Base-by-base conservation (phyloP, 2,888 invertebrate genomes). In the Aethes cnicana region DNA sequence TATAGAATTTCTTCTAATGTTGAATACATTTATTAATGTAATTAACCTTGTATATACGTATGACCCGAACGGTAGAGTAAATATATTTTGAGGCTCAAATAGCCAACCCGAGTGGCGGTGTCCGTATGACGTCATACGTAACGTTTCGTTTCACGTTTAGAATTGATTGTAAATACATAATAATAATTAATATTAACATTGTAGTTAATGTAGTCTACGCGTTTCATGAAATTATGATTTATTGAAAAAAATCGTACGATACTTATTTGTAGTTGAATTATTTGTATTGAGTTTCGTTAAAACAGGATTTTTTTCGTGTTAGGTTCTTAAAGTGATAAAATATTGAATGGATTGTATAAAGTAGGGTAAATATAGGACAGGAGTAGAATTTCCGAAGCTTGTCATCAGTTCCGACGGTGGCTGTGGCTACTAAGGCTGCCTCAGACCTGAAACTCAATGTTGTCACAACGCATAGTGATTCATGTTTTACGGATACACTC, bases 31-130 rank as follows among this genome's bases (percentile, higher is more conserved):
- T 74, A 74, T 74, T 74, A 66, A 72, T 84, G 81, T 85, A 84
- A 82, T 82, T 80, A 75, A 85, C 75, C 79, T 77, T 86, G 88
- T 88, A 88, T 74, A 87, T 86, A 88, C 87, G 88, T 88, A 86
- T 85, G 87, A 81, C 86, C 70, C 71, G 79, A 74, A 71, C 69
- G 74, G 74, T 81, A 78, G 75, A 63, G 67, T 75, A 72, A 73
- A 71, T 81, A 78, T 82, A 80, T 83, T 78, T 82, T 81, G 81
- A 65, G 81, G 81, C 80, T 78, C 74, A 71, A 74, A 56, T 68
- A 59, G 78, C 76, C 78, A 60, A 58, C 54, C 36, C 46, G 58
- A 64, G 64, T 65, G 74, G 68, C 69, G 62, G 61, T 68, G 74
- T 69, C 74, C 71, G 74, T 77, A 74, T 78, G 76, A 69, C 62